Base-by-base conservation (phyloP, 2,797 vertebrate genomes). In the Pteronotus mesoamericanus region DNA sequence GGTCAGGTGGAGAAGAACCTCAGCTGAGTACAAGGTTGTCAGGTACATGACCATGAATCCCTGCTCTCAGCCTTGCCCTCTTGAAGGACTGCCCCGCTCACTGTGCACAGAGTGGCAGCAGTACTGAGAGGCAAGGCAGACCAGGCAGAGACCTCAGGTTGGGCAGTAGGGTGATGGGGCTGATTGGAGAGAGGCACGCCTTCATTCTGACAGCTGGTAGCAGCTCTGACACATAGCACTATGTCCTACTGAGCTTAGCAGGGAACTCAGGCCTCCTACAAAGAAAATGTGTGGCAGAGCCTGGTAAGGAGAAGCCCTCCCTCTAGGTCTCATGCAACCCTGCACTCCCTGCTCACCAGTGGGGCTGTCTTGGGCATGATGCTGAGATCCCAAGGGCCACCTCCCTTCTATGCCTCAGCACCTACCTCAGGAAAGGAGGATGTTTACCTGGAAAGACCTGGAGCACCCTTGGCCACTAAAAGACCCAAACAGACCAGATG, bases 21-120 rank as follows among this genome's bases (percentile, higher is more conserved):
- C 34, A 22, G 14, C 34, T 6, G 12, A 46, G 11, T 69, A n/a
- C 29, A 21, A 18, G 18, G 3, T 21, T 15, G 16, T 51, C 44
- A 39, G 4, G 37, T 34, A 39, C 34, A 59, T 44, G 11, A 19
- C 7, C 42, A 10, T 0, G 1, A 51, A 18, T n/a, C 34, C 71
- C 6, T 4, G 46, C 51, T 9, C 46, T n/a, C 24, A 39, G 29
- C 57, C 37, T 57, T 74, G 74, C 11, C 37, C 29, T 46, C 61
- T 7, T 7, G 26, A 19, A 18, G 9, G 9, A 34, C 26, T 5
- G 2, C 34, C 39, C 53, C 0, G 10, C 37, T 32, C 4, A 2
- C 69, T 9, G 4, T 5, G 19, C 22, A 6, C 7, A 8, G 34
- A 3, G 15, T 19, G 19, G 55, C 46, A 44, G 72, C 8, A 37